Base-by-base conservation (phyloP, 2,797 vertebrate species). In the Botia kubotai region DNA sequence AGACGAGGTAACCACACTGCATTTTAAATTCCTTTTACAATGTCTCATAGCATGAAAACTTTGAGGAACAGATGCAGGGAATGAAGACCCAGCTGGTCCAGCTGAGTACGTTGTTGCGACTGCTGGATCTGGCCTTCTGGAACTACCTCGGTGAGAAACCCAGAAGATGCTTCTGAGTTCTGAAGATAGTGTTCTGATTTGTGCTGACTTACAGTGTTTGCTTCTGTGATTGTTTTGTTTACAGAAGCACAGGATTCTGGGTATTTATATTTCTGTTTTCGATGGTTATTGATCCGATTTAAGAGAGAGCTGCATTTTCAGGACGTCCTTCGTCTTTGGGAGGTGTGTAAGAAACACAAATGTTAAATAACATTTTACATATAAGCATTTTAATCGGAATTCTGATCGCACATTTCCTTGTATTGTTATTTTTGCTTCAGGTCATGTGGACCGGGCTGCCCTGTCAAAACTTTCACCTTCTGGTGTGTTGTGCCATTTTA, bases 61-160 rank as follows among this genome's bases (percentile, higher is more conserved):
- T 98, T 87, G 97, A 99, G 93, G 97, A 99, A 88, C 97, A 98
- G 93, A 98, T 98, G 97, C 95, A 96, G 91, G 97, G 97, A 57
- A 98, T 99, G 97, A 98, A 98, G 94, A 97, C 94, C 10, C 97
- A 98, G 89, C 91, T 98, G 88, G 94, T 98, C 85, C 97, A 99
- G 63, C 94, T 99, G 88, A 96, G 97, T 81, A 93, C 95, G 19
- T 94, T 99, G 90, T 95, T 99, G 84, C 92, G 96, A 33, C 94
- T 98, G 78, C 89, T 98, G 90, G 97, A 98, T 88, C 91, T 95
- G 87, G 90, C 94, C 83, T 99, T 99, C 94, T 98, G 96, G 94
- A 98, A 95, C 94, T 99, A 99, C 75, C 95, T 99, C 60, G 97
- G 97, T 97, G 93, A 83, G 19, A 39, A 26, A 36, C 13, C 26